phyloP scores from a whole-genome alignment of 2,888 invertebrate genomes.

The Rhagonycha fulva region DNA sequence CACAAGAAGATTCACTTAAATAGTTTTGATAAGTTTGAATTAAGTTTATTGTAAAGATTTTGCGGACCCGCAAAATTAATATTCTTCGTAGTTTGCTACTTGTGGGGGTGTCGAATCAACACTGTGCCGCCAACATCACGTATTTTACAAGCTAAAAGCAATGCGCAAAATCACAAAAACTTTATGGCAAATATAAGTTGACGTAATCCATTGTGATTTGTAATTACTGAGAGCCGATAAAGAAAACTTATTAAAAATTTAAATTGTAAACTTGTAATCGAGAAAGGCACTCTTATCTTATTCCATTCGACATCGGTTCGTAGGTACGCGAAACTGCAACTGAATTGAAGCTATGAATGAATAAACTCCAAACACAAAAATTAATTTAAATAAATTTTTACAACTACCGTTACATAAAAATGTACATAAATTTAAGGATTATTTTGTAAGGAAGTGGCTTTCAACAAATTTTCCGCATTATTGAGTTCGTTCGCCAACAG shows the following conservation, averaged over 20 bases:
- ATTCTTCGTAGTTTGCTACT: constrained; percentile 10
- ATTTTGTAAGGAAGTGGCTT: background rate
- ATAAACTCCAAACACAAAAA: background rate
- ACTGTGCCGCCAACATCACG: constrained; percentile 30
- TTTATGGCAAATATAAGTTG: constrained; percentile 27
- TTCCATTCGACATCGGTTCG: background rate
- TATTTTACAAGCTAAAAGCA: constrained; percentile 19
- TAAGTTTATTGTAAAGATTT: background rate
- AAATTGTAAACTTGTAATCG: constrained; percentile 20
- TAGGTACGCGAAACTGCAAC: background rate
- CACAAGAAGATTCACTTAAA: background rate
- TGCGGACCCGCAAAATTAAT: background rate
- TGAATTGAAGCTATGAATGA: background rate
- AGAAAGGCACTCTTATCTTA: background rate
- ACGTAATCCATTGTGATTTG: constrained; percentile 27
- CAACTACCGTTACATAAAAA: background rate
- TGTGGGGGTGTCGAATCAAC: constrained; percentile 29
- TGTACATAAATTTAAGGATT: background rate
- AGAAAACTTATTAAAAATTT: constrained; percentile 24
- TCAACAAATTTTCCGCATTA: background rate
- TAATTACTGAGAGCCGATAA: constrained; percentile 23
- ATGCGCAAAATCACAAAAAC: constrained; percentile 30
- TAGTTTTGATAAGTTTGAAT: background rate
- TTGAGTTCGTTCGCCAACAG: background rate
- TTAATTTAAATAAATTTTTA: background rate